These are phyloP conservation scores for Autographa gamma DNA, from an alignment of 2,888 invertebrate species.

Conservation along the genomic window DNA sequence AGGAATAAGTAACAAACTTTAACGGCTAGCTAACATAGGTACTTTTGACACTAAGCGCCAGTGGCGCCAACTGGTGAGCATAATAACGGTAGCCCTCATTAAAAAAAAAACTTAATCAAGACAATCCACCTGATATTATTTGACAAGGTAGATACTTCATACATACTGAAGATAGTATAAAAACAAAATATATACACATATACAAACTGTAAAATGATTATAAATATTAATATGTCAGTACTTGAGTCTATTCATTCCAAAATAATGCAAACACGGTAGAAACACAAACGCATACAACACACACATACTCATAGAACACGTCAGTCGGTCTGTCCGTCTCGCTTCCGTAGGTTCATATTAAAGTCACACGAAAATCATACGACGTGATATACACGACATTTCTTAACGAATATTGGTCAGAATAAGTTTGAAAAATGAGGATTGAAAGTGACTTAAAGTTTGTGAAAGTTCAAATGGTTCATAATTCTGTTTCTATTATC, in stretches of 20 bases:
- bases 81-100: too few species aligned
- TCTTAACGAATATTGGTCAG: constrained; percentile 16
- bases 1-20: too few species aligned
- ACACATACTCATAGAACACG: constrained; percentile 43
- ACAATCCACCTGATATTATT: neutral
- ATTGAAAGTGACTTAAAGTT: too few species aligned
- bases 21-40: too few species aligned
- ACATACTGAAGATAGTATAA: constrained; percentile 27
- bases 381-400: neutral
- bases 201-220: constrained; percentile 54
- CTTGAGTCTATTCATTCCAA: constrained; percentile 60
- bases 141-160: constrained; percentile 41
- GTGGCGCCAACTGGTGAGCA: too few species aligned
- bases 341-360: neutral
- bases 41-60: too few species aligned
- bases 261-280: constrained; percentile 52
- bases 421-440: constrained; percentile 12
- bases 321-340: constrained; percentile 16
- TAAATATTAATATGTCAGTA: constrained; percentile 50
- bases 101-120: neutral
- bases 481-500: too few species aligned
- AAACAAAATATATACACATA: constrained; percentile 41
- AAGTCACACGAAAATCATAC: neutral
- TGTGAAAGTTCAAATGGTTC: too few species aligned
- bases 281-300: constrained; percentile 49